Percentiles rank a stretch among this genome's conserved stretches.
Evolutionary conservation across 2,113 vertebrate genomes (phyloP).

Genomic region (Nyctibius bracteatus): DNA sequence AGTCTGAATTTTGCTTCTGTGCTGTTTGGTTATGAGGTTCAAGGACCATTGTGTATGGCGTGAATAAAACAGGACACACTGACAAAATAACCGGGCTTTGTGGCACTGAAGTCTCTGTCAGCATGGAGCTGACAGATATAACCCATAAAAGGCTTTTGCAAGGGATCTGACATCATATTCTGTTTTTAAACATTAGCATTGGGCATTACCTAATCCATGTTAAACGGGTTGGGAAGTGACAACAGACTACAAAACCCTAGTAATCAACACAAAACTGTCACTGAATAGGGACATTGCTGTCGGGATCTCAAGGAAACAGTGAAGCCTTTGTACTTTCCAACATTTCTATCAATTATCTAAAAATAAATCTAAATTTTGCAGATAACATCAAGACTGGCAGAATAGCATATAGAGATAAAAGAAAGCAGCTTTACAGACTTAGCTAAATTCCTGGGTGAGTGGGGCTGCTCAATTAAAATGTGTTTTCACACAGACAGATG

Average conservation of each 20-base stretch:
- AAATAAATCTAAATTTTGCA: conserved; percentile 26
- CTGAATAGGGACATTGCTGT: background rate
- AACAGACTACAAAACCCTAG: background rate
- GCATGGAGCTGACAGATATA: conserved; percentile 2
- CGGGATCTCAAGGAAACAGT: background rate
- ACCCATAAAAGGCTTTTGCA: background rate
- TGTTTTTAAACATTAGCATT: conserved; percentile 9
- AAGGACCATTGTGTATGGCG: background rate
- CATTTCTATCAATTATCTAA: conserved; percentile 36
- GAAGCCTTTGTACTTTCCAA: conserved; percentile 39
- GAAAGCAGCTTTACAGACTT: background rate
- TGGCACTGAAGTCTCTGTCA: background rate
- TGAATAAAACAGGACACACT: background rate
- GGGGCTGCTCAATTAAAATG: conserved; percentile 7
- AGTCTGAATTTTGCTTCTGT: background rate
- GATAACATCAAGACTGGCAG: background rate
- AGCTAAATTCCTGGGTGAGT: background rate
- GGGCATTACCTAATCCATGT: conserved; percentile 38
- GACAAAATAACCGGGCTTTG: background rate
- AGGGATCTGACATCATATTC: conserved; percentile 20
- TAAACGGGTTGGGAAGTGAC: conserved; percentile 33
- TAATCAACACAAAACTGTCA: conserved; percentile 46
- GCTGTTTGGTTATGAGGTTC: background rate
- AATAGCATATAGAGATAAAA: background rate
- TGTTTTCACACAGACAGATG: conserved; percentile 19